Base-by-base conservation (phyloP, 1,140 invertebrate species). In the Plutomurus gul region DNA sequence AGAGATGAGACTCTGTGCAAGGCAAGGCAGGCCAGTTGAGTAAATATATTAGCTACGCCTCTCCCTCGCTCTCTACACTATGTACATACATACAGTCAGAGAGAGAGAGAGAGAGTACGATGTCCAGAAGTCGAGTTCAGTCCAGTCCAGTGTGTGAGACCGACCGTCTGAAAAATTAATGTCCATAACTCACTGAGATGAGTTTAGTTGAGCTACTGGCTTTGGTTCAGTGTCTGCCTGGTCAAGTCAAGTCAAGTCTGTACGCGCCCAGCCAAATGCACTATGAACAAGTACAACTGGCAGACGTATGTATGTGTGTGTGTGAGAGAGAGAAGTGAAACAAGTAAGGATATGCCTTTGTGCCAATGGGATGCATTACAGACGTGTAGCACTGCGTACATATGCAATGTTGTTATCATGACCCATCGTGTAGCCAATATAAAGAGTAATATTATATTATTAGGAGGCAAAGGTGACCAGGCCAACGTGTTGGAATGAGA, bases 81-180 rank as follows among this genome's bases (percentile, higher is more conserved):
- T n/a, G n/a, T n/a, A n/a, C n/a, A n/a, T n/a, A n/a, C n/a, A n/a
- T n/a, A n/a, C n/a, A n/a, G n/a, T n/a, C n/a, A 39, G 25, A 27
- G 60, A 70, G 25, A 70, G 60, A 70, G 25, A 70, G 18, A 70
- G 60, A 30, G 25, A 5, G 8, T 10, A 27, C 5, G 7, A 70
- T 18, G 60, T 13, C 40, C 20, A 51, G 18, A 51, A 51, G 49
- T 16, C 7, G 49, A 51, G 49, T 16, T 51, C 10, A 6, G 18
- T 51, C 7, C 20, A 27, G 72, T 33, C 40, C 72, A 47, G 56
- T 56, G 39, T 75, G 27, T 18, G 65, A 74, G 74, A 25, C 37
- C 40, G 74, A n/a, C 47, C 75, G 78, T 79, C 81, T 82, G 79
- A 82, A 82, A 82, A 82, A 82, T 82, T 82, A 82, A 82, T 82